These are phyloP conservation scores for Amblyjoppa proteus DNA, from an alignment of 2,888 invertebrate species.

Conservation along the genomic window DNA sequence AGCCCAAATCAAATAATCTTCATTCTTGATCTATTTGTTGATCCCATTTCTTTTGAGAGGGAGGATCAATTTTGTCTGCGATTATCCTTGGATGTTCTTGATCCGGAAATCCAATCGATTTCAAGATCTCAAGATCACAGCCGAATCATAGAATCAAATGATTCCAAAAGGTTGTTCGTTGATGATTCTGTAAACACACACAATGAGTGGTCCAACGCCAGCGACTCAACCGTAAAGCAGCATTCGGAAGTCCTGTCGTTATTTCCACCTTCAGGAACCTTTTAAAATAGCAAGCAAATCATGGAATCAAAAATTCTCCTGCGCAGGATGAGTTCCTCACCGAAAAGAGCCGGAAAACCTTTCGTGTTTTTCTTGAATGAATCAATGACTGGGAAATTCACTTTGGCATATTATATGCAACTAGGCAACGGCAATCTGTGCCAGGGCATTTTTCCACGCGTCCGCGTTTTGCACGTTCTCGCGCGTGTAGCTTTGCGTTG, in stretches of 20 bases:
- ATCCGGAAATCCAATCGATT: neutral
- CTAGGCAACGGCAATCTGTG: conserved; percentile 18
- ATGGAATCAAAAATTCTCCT: neutral
- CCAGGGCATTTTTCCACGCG: conserved; percentile 37
- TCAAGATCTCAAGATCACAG: neutral
- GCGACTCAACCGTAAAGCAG: neutral
- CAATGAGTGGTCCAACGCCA: neutral
- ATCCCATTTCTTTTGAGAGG: neutral
- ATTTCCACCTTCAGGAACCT: neutral
- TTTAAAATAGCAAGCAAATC: neutral
- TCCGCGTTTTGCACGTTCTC: conserved; percentile 39
- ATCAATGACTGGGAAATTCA: neutral
- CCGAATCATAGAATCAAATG: neutral
- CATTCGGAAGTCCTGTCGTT: neutral
- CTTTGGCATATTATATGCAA: neutral
- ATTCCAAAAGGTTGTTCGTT: neutral
- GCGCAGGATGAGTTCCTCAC: neutral
- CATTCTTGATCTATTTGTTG: neutral
- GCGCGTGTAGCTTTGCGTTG: conserved; percentile 25
- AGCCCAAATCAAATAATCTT: neutral
- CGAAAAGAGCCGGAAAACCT: neutral
- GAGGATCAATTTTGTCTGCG: neutral
- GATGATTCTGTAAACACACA: neutral
- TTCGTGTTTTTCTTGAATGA: neutral
- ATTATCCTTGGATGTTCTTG: neutral